phyloP scores from a whole-genome alignment of 1,140 invertebrate species.

The Thaumetopoea pityocampa region DNA sequence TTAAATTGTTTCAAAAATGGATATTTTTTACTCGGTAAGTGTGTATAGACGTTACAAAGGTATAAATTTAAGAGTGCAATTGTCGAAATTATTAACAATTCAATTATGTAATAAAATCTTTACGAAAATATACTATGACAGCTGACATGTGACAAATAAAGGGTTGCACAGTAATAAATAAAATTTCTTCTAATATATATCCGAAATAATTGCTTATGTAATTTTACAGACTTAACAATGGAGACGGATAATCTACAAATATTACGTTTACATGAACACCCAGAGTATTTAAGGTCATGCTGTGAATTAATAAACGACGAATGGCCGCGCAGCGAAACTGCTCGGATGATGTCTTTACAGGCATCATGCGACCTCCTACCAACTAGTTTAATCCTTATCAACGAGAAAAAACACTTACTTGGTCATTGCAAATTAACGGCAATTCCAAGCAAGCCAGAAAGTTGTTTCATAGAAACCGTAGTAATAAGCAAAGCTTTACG shows the following conservation, averaged over 20 bases:
- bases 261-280: conserved; percentile 81
- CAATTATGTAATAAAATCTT: no score
- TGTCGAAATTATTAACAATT: no score
- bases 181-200: not conserved
- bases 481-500: conserved; percentile 82
- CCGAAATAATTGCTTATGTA: no score
- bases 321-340: conserved; percentile 86
- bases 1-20: conserved; percentile 9
- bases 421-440: conserved; percentile 86
- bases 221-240: conserved; percentile 32
- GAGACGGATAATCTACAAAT: conserved; percentile 62
- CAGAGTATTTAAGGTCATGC: conserved; percentile 81
- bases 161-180: not conserved
- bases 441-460: conserved; percentile 79
- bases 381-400: conserved; percentile 81
- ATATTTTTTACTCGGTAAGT: conserved; percentile 10
- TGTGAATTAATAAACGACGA: conserved; percentile 86
- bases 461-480: conserved; percentile 87
- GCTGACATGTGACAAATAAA: not conserved
- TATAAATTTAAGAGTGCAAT: no score
- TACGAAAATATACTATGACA: not conserved
- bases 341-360: conserved; percentile 82
- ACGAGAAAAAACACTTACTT: conserved; percentile 77
- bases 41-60: not conserved
- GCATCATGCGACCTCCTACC: conserved; percentile 84